Percentiles rank a stretch among this genome's conserved stretches.
Conservation (phyloP, 2,113 vertebrate genomes). For the Fregetta grallaria region DNA sequence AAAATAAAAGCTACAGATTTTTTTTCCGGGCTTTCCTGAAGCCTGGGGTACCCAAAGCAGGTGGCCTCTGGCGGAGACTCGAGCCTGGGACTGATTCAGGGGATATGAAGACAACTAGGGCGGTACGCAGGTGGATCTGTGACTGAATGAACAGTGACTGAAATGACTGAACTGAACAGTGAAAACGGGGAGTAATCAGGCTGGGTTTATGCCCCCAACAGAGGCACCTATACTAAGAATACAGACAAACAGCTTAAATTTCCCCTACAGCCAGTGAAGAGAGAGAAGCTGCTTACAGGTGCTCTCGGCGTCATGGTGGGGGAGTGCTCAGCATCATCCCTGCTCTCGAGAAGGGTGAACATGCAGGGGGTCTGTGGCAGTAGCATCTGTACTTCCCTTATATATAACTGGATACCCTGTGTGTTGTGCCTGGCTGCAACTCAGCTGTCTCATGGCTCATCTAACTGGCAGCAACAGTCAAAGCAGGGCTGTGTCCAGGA, state of each 20-base stretch:
- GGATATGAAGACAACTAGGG: not conserved
- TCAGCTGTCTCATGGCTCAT: rapidly evolving
- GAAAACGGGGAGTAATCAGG: not conserved
- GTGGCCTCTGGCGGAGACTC: not conserved
- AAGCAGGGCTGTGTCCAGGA: not conserved
- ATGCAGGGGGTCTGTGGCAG: not conserved
- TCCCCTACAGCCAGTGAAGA: not conserved
- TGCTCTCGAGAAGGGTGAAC: not conserved
- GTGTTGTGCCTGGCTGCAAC: not conserved
- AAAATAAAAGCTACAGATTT: not conserved
- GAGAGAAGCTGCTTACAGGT: not conserved
- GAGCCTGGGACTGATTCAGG: not conserved
- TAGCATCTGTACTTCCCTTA: not conserved
- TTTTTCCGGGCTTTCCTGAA: not conserved
- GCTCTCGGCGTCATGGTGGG: rapidly evolving
- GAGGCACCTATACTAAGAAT: not conserved
- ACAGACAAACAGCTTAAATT: not conserved
- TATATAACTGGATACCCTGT: not conserved
- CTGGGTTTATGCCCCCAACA: not conserved
- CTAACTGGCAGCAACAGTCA: too few relatives aligned
- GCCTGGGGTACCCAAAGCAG: not conserved
- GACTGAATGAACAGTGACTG: too few relatives aligned
- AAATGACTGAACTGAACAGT: not conserved
- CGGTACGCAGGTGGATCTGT: not conserved
- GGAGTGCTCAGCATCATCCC: too few relatives aligned